Evolutionary conservation across 2,888 invertebrate genomes (phyloP).

Genomic region (Nasonia oneida): DNA sequence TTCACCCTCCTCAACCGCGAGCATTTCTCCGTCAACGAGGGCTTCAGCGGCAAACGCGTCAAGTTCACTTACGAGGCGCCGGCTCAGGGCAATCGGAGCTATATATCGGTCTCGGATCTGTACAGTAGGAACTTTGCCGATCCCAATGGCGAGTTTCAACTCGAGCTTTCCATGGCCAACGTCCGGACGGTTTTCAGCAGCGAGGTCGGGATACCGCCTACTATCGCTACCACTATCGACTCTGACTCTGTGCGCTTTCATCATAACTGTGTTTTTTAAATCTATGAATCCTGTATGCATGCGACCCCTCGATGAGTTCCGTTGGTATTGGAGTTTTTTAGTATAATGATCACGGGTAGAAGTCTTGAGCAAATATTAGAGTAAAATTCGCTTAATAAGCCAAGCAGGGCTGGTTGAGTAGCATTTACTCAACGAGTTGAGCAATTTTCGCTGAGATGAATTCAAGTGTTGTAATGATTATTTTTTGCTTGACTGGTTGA

Average conservation of each 20-base stretch:
- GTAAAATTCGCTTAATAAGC: no score
- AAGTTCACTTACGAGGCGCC: slow-evolving; percentile 85
- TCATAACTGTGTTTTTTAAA: neutral
- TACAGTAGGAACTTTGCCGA: slow-evolving; percentile 88
- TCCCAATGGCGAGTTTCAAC: slow-evolving; percentile 89
- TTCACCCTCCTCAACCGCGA: slow-evolving; percentile 90
- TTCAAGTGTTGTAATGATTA: no score
- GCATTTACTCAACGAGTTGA: no score
- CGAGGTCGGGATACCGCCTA: slow-evolving; percentile 77
- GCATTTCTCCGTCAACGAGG: slow-evolving; percentile 91
- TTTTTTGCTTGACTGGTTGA: no score
- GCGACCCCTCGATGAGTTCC: neutral
- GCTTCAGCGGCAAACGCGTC: slow-evolving; percentile 88
- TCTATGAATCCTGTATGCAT: neutral
- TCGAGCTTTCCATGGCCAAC: slow-evolving; percentile 89
- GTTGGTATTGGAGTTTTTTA: no score
- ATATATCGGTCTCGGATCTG: slow-evolving; percentile 86
- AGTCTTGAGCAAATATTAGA: no score
- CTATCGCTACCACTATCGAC: slow-evolving; percentile 38
- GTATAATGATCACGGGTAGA: no score
- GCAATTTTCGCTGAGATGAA: no score
- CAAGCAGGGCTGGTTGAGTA: no score
- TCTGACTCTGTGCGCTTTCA: slow-evolving; percentile 42
- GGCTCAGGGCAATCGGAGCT: slow-evolving; percentile 87
- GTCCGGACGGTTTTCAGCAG: slow-evolving; percentile 88